Evolutionary conservation across 2,888 invertebrate species (phyloP).

Genomic region (Neoascia interrupta): DNA sequence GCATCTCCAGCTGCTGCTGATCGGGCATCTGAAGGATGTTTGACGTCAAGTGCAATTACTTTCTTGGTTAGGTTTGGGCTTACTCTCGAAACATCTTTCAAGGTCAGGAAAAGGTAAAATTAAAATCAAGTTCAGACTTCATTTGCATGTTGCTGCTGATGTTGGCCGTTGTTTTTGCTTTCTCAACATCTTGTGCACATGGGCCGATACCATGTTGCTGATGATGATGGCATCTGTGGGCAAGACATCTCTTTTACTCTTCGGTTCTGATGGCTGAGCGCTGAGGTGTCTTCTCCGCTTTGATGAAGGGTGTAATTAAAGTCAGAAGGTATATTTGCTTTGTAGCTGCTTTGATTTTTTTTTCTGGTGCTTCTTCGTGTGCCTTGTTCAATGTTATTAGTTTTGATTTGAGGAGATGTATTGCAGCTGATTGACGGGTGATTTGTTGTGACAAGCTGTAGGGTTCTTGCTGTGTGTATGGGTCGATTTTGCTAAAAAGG

Average conservation of each 20-base stretch:
- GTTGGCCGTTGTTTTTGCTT: constrained; percentile 9
- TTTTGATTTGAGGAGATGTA: constrained; percentile 62
- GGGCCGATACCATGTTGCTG: constrained; percentile 54
- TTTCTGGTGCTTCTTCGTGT: constrained; percentile 32
- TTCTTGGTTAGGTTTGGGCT: constrained; percentile 49
- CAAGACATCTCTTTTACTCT: constrained; percentile 62
- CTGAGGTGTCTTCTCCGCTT: constrained; percentile 25
- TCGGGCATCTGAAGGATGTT: constrained; percentile 59
- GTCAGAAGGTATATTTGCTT: constrained; percentile 66
- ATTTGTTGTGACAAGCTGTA: constrained; percentile 64
- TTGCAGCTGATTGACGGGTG: constrained; percentile 65
- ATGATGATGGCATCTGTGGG: constrained; percentile 56
- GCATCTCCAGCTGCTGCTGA: constrained; percentile 6
- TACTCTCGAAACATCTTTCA: constrained; percentile 45
- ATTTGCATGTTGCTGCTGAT: constrained; percentile 62
- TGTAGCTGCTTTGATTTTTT: constrained; percentile 20
- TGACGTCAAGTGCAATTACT: constrained; percentile 69
- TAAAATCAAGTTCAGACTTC: constrained; percentile 62
- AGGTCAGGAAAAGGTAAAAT: constrained; percentile 65
- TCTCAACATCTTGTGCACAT: constrained; percentile 40
- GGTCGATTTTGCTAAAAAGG: constrained; percentile 44
- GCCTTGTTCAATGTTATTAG: constrained; percentile 60
- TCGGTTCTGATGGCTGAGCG: constrained; percentile 3
- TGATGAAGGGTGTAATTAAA: constrained; percentile 68
- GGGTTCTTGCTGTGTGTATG: constrained; percentile 34